phyloP scores from a whole-genome alignment of 1,140 invertebrate species.

The Microplitis demolitor region DNA sequence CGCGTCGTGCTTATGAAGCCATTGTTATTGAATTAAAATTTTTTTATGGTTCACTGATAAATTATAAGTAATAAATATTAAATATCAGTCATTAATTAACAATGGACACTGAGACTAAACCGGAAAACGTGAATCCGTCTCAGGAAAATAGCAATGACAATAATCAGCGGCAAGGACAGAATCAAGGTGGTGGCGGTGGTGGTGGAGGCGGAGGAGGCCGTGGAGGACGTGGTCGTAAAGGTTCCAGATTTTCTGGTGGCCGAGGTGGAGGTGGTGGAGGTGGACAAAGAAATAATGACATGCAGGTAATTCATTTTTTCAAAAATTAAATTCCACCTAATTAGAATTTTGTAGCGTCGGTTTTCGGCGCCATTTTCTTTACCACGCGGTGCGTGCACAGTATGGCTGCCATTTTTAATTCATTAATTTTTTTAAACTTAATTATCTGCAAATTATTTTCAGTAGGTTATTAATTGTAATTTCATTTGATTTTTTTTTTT shows the following conservation, averaged over 20 bases:
- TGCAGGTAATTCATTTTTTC: slow-evolving; percentile 15
- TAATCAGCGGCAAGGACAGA: slow-evolving; percentile 30
- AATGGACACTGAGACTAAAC: slow-evolving; percentile 46
- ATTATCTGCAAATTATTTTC: not conserved
- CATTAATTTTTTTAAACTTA: not conserved
- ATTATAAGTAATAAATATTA: too few relatives aligned
- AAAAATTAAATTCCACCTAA: not conserved
- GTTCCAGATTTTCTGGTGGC: slow-evolving; percentile 17
- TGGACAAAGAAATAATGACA: slow-evolving; percentile 20
- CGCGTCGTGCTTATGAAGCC: too few relatives aligned
- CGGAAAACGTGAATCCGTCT: slow-evolving; percentile 38
- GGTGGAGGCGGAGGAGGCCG: slow-evolving; percentile 36
- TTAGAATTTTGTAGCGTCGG: not conserved
- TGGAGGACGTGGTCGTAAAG: slow-evolving; percentile 22
- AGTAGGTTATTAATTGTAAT: slow-evolving; percentile 6
- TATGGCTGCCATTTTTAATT: slow-evolving; percentile 1
- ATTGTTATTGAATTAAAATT: too few relatives aligned
- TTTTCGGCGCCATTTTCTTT: slow-evolving; percentile 20
- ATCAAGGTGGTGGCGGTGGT: slow-evolving; percentile 32
- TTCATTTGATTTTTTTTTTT: slow-evolving; percentile 17
- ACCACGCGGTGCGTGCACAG: not conserved
- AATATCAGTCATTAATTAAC: not conserved
- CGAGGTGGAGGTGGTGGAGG: not conserved
- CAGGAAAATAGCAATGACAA: slow-evolving; percentile 46
- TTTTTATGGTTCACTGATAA: too few relatives aligned